Evolutionary conservation across 2,797 vertebrate genomes (phyloP).

Genomic region (Propithecus perrieri): DNA sequence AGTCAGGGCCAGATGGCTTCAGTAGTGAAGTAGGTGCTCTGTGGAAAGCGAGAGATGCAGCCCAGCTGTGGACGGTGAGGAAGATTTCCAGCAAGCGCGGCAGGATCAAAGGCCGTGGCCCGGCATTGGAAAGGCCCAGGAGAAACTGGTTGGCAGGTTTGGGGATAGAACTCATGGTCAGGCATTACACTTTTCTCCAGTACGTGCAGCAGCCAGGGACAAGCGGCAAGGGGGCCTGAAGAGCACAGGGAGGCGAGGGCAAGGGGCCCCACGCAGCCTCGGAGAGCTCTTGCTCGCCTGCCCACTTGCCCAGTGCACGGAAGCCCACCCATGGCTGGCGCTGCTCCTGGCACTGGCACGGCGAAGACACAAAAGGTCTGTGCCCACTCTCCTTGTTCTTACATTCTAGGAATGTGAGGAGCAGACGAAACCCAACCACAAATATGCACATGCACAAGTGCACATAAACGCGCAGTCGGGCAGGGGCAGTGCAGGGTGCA

Average conservation of each 20-base stretch:
- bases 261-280: rapidly evolving
- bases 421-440: neutral
- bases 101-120: neutral
- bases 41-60: rapidly evolving
- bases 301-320: neutral
- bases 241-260: too few species aligned
- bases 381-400: neutral
- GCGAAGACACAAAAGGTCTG: rapidly evolving
- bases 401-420: neutral
- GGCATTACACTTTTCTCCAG: neutral
- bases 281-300: neutral
- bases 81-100: neutral
- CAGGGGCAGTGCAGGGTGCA: neutral
- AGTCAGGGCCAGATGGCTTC: neutral
- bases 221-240: neutral
- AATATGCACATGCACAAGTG: neutral
- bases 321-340: neutral
- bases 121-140: neutral
- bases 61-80: neutral
- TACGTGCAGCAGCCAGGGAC: neutral
- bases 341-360: rapidly evolving
- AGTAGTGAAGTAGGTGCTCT: neutral
- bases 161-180: neutral
- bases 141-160: neutral
- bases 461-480: neutral